phyloP scores from a whole-genome alignment of 2,888 invertebrate species.

The Mongoloraphidia duomilia region DNA sequence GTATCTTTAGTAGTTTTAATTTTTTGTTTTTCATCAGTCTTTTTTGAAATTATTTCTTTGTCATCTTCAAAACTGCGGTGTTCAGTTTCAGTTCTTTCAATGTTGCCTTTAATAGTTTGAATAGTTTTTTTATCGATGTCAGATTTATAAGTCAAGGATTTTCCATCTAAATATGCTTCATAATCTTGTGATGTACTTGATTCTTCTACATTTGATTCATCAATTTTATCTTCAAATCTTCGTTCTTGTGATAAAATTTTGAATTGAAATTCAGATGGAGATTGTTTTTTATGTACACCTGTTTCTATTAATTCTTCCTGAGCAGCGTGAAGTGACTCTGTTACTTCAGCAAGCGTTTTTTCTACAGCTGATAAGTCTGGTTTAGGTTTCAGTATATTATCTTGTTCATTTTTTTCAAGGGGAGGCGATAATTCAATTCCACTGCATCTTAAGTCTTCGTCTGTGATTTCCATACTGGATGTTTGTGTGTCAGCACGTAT shows the following conservation, averaged over 20 bases:
- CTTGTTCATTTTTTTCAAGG: constrained; percentile 28
- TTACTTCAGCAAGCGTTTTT: constrained; percentile 56
- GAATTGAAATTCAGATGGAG: constrained; percentile 60
- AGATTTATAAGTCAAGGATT: constrained; percentile 14
- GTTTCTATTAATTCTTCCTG: constrained; percentile 50
- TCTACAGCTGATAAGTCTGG: constrained; percentile 43
- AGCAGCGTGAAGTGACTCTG: constrained; percentile 54
- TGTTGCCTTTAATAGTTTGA: constrained; percentile 21
- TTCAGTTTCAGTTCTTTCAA: constrained; percentile 18
- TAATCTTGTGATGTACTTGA: constrained; percentile 16
- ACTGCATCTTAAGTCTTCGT: constrained; percentile 56
- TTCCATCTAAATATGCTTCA: not conserved
- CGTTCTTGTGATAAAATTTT: constrained; percentile 39
- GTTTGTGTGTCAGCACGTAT: constrained; percentile 33
- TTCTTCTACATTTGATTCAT: constrained; percentile 22
- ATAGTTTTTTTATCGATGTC: constrained; percentile 19
- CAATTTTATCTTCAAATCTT: constrained; percentile 25
- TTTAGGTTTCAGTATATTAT: constrained; percentile 29
- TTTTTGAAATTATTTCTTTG: constrained; percentile 15
- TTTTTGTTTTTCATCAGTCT: constrained; percentile 7
- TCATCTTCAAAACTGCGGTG: constrained; percentile 22
- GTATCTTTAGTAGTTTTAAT: constrained; percentile 10
- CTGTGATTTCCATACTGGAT: constrained; percentile 40
- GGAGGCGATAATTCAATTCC: constrained; percentile 50
- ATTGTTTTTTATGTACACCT: constrained; percentile 42